Percentiles rank a stretch among this genome's conserved stretches.
These are phyloP conservation scores for Heliconius cydno DNA, from an alignment of 2,888 invertebrate species.

Conservation along the genomic window DNA sequence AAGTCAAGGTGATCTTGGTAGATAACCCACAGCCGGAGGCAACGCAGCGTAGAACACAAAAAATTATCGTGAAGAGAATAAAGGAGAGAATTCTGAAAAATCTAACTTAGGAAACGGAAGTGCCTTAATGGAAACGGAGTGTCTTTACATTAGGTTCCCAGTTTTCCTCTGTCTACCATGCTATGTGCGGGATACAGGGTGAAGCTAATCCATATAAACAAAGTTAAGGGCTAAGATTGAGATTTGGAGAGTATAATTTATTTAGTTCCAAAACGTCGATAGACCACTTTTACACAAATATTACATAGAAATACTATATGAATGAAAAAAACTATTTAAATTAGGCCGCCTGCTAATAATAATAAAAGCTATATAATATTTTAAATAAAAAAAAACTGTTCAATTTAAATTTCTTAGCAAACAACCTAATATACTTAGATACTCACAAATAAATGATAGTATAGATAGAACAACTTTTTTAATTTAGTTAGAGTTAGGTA, in stretches of 20 bases:
- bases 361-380: neutral
- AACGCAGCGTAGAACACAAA: neutral
- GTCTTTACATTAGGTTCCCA: too few species aligned
- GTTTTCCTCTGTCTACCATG: too few species aligned
- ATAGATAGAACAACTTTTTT: neutral
- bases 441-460: neutral
- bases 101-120: too few species aligned
- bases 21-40: neutral
- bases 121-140: too few species aligned
- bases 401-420: neutral
- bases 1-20: neutral
- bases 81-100: too few species aligned
- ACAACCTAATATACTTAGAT: neutral
- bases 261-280: neutral
- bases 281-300: constrained; percentile 3
- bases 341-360: neutral
- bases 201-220: too few species aligned
- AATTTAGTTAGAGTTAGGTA: constrained; percentile 22
- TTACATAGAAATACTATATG: neutral
- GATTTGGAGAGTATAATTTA: too few species aligned
- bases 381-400: too few species aligned
- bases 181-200: too few species aligned
- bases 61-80: neutral
- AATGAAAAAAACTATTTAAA: too few species aligned
- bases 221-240: too few species aligned